Evolutionary conservation across 1,140 invertebrate species (phyloP), one percentile per base, ranked within the genome.

Genomic region (Bombus waltoni): DNA sequence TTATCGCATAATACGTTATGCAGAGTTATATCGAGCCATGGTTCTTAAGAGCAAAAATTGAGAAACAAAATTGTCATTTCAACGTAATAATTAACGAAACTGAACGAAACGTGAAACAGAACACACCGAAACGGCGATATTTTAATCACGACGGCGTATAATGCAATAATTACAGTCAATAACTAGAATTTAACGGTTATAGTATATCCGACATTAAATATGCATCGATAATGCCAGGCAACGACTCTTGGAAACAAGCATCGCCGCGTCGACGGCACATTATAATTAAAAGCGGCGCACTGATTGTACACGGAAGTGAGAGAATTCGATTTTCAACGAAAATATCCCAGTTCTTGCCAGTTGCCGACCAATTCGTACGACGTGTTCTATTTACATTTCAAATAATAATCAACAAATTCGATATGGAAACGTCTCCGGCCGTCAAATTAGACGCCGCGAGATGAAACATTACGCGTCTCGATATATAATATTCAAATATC

Each of bases 271-370:
- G 80, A 75, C 10, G 18, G 25, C 9, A 32, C 44, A 35, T 42
- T 77, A 35, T 83, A 83, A 83, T 83, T 77, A 70, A 83, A 83
- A 83, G 62, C 62, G 32, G 40, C 59, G 62, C 22, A 32, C 10
- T 38, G 79, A 81, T 81, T 73, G 32, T n/a, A 71, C 40, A n/a
- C 40, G 38, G 18, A 35, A n/a, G 11, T 5, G 38, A 42, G 47
- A 42, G 62, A 47, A 47, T 35, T 77, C 81, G 73, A 83, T 83
- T 77, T 70, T 28, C 73, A 70, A 11, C 40, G 59, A 66, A 44
- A 66, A 78, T 62, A 15, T 22, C 32, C 53, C 1, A 0, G 22
- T 44, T 25, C 75, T n/a, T 9, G 8, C 3, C 25, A 2, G 47
- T 22, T n/a, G 8, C 38, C 65, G 47, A 53, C 9, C 35, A 11